Evolutionary conservation across 2,797 vertebrate genomes (phyloP), one percentile per base, ranked within the genome.

Genomic region (Rhynchonycteris naso): DNA sequence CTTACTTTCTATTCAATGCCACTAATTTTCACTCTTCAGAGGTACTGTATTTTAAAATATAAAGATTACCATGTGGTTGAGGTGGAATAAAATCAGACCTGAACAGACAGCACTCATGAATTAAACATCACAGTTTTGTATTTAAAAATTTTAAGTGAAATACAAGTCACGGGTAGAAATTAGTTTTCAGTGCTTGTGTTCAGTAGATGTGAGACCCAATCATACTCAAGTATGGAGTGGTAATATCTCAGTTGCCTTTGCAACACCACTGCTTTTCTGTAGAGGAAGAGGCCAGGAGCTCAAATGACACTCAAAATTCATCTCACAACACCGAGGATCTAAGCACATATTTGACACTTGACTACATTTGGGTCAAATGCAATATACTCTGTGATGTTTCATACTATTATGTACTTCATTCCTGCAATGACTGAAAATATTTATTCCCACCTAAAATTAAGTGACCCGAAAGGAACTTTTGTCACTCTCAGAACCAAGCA

Each of bases 391-490:
- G 30, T 74, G 30, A 59, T 10, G 38, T 47, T 79, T 65, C 71
- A 80, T 5, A n/a, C 21, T 52, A 43, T 35, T 94, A 43, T 43
- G 43, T 43, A 43, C n/a, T 86, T 58, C 80, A 90, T 30, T 88
- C 65, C 68, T 58, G 28, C 19, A 43, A 43, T 56, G 24, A 59
- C 52, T 85, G 69, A 71, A 85, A 88, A 59, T 59, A 15, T 22
- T 93, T 66, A 93, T 81, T 88, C 33, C 33, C 66, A 88, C 28
- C 75, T 91, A 35, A 91, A 89, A 95, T 54, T 69, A 94, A 84
- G 7, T 19, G 82, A 58, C 13, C 24, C 71, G 71, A 71, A 85
- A 80, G 22, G 38, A 83, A 81, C 3, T 86, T 88, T 24, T 43
- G 54, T 76, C 74, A 89, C 22, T 89, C 85, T 88, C 30, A 85